Evolutionary conservation across 2,888 invertebrate genomes (phyloP).

Genomic region (Crocallis elinguaria): DNA sequence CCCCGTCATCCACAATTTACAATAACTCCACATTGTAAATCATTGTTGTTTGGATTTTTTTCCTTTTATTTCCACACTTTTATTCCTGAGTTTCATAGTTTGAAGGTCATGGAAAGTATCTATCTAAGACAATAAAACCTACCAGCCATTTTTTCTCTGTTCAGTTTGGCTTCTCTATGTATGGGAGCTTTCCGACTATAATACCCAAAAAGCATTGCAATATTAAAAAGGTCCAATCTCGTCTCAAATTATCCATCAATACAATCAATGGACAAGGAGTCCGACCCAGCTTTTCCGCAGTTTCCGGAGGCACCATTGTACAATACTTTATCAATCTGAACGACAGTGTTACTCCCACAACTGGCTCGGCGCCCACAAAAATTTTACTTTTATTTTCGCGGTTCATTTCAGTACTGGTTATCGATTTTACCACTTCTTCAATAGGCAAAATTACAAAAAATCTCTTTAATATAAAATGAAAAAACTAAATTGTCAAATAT

Average conservation of each 20-base stretch:
- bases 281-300: constrained; percentile 21
- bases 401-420: constrained; percentile 21
- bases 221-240: neutral
- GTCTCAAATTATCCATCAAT: constrained; percentile 9
- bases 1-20: too few relatives aligned
- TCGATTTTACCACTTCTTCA: constrained; percentile 32
- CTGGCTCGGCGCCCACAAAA: constrained; percentile 47
- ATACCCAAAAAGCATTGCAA: neutral
- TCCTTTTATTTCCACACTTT: too few relatives aligned
- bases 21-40: too few relatives aligned
- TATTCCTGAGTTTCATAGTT: too few relatives aligned
- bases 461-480: too few relatives aligned
- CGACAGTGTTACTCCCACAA: constrained; percentile 43
- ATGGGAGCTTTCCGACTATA: neutral
- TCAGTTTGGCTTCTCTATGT: too few relatives aligned
- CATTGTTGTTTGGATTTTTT: too few relatives aligned
- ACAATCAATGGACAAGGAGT: constrained; percentile 9
- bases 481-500: too few relatives aligned
- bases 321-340: constrained; percentile 54
- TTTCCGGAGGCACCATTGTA: constrained; percentile 42
- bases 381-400: constrained; percentile 44
- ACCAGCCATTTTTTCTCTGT: too few relatives aligned
- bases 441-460: too few relatives aligned
- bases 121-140: too few relatives aligned
- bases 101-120: too few relatives aligned